Base-by-base conservation (phyloP, 2,888 invertebrate genomes). In the Minunthozetes semirufus region DNA sequence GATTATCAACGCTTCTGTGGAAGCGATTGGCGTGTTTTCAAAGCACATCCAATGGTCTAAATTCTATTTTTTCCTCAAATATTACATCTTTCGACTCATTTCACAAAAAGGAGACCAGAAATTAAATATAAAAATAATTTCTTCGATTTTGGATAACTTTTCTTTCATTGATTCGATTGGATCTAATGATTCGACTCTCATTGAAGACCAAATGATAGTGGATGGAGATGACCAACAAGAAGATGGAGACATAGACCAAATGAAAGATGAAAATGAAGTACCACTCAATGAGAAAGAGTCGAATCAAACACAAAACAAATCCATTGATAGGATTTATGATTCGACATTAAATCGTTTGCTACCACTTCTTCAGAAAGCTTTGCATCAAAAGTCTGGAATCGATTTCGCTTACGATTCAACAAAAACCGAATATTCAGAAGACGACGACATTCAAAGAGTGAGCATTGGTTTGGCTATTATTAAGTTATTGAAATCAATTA, bases 391-490 rank as follows among this genome's bases (percentile, higher is more conserved):
- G 74, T 71, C 77, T 48, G 61, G 70, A 29, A 88, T 89, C 78
- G 93, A 93, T 79, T 86, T 84, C 42, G 89, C 89, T 15, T 93
- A 93, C 76, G 81, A 81, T 76, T 68, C 79, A 66, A 77, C 76
- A 42, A 68, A 74, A 15, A 72, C 75, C 33, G 77, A 78, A 25
- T 79, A 77, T 76, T 77, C 80, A 11, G 86, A 86, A 76, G 86
- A 86, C 80, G 92, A 94, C 78, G 95, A 97, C 81, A 88, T 95
- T 79, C 85, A 92, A 77, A 86, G 93, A 70, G 91, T 97, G 9
- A 97, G 98, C 0, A 89, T 99, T 76, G 94, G 95, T 0, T 84
- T 97, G 74, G 95, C 98, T 0, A 87, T 95, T 74, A 92, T 97
- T 0, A 96, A 96, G 82, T 83, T 98, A 25, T 84, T 99, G 78